Evolutionary conservation across 2,888 invertebrate species (phyloP), one percentile per base, ranked within the genome.

Genomic region (Alentia gelatinosa): DNA sequence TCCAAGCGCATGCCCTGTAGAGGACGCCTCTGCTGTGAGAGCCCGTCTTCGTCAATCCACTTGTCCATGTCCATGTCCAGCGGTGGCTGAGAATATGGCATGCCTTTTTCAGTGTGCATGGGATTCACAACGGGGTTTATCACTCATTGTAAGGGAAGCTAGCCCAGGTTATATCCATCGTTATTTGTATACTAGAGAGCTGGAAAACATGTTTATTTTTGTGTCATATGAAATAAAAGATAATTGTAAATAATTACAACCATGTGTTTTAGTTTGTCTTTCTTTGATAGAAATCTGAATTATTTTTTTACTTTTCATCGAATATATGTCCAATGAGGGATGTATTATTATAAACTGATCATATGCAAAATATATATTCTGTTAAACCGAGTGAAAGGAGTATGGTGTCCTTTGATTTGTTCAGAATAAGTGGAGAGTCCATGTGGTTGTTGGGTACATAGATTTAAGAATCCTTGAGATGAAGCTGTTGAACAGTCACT

Each of bases 201-300:
- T 50, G 42, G 47, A 50, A 47, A 86, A 47, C 86, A 86, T 86
- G 86, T 86, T 86, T 86, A 86, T 86, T 86, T 86, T 86, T 86
- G 86, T 86, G 86, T 86, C 86, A 86, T 86, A 86, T 33, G 47
- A 86, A 86, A 86, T 86, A 86, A 86, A n/a, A 50, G 86, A 86
- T 42, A n/a, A 86, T 86, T 86, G 86, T 86, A 86, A 42, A 86
- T 86, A 86, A 79, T 39, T 79, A 39, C 37, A 79, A 33, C 19
- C 9, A 12, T 9, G 9, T 47, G 19, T 47, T 47, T 47, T 19
- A 47, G 9, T 47, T 47, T 47, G 47, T 19, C 19, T 12, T 47
- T 47, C 9, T 47, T n/a, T n/a, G n/a, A n/a, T n/a, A n/a, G n/a
- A n/a, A n/a, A n/a, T n/a, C n/a, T n/a, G n/a, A n/a, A n/a, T n/a